phyloP scores from a whole-genome alignment of 2,888 invertebrate species.

The Thereva unica region DNA sequence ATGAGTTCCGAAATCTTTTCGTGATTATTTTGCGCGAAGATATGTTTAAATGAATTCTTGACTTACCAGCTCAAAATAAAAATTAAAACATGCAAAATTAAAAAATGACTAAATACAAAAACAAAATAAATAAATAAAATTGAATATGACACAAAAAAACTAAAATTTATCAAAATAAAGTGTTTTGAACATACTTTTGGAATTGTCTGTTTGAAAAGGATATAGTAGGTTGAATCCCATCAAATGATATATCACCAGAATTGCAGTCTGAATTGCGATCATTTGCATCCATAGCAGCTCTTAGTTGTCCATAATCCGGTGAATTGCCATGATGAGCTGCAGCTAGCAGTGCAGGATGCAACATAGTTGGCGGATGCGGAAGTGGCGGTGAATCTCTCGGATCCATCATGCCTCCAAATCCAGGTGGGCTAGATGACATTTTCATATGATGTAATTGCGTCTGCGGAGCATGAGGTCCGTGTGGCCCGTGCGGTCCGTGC shows the following conservation, averaged over 20 bases:
- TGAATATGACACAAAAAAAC: slow-evolving; percentile 5
- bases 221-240: slow-evolving; percentile 93
- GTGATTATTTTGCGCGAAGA: too few relatives aligned
- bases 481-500: slow-evolving; percentile 60
- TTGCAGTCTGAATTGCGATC: slow-evolving; percentile 90
- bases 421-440: slow-evolving; percentile 63
- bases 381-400: slow-evolving; percentile 82
- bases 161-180: slow-evolving; percentile 8
- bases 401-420: slow-evolving; percentile 66
- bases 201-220: slow-evolving; percentile 75
- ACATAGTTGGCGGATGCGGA: slow-evolving; percentile 80
- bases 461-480: slow-evolving; percentile 60
- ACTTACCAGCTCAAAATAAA: neutral
- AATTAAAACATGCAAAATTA: neutral
- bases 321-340: slow-evolving; percentile 81
- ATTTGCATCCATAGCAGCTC: slow-evolving; percentile 77
- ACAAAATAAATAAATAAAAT: neutral
- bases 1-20: too few relatives aligned
- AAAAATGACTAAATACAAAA: neutral
- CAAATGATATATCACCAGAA: slow-evolving; percentile 88
- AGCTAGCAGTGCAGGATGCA: slow-evolving; percentile 83
- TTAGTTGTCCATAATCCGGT: slow-evolving; percentile 76
- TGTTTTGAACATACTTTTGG: slow-evolving; percentile 38
- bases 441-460: slow-evolving; percentile 58
- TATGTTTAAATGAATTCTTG: neutral